Base-by-base conservation (phyloP, 2,113 vertebrate species). In the Leptocoma aspasia region DNA sequence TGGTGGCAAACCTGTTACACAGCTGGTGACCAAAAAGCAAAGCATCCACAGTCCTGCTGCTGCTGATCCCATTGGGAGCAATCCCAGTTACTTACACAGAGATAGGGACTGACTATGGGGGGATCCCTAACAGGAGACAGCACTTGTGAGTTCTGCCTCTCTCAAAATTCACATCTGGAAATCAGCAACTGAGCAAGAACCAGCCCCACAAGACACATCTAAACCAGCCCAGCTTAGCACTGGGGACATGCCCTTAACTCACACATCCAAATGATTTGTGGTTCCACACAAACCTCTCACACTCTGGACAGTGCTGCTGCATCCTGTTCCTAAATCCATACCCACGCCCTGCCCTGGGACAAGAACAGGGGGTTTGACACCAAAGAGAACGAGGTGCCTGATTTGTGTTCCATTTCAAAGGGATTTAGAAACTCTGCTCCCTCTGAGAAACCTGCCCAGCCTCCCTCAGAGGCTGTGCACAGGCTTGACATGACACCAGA, bases 401-500 rank as follows among this genome's bases (percentile, higher is more conserved):
- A 52, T 59, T 70, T 80, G 50, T 80, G 33, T 42, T 81, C 64
- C 26, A 42, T 94, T 94, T 94, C 52, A 92, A 90, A 89, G 90
- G 68, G 85, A 80, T 81, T 88, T 66, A 70, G 92, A 88, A 94
- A 56, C 82, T 85, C 86, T 90, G 65, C 53, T 85, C 57, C 35
- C 73, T 66, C 92, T 90, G 59, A 47, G 93, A 60, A 90, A 70
- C 63, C 75, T 88, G 85, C 70, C 76, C 88, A 80, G 44, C 9
- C 79, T 88, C 76, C 88, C 79, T 93, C 15, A 47, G 47, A 90
- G 82, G 85, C 79, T 63, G 84, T 42, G 84, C 71, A 86, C 68
- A 59, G 54, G 76, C 90, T 83, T 93, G 88, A 94, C 89, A 49
- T 91, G 88, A 94, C 94, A 94, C 92, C 82, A 94, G 93, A 82